Conservation (phyloP, 2,888 invertebrate genomes). For the Cremastobaeus sp. region DNA sequence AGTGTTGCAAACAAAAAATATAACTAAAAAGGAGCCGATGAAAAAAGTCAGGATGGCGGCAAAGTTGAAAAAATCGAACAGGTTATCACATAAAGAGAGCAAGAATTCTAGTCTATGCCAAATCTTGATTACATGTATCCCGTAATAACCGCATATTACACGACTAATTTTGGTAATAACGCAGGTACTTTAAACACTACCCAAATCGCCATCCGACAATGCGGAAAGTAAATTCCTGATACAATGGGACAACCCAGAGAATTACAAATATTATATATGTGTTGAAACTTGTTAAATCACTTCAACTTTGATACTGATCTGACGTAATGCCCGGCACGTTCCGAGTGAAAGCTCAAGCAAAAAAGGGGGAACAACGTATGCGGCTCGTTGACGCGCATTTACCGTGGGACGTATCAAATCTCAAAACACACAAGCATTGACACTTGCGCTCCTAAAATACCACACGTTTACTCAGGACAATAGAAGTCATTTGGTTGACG, state of each 20-base stretch:
- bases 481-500: conserved; percentile 71
- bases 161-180: no score
- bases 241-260: conserved; percentile 18
- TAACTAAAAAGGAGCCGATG: background rate
- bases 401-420: conserved; percentile 61
- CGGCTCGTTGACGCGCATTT: conserved; percentile 53
- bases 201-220: background rate
- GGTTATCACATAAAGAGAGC: no score
- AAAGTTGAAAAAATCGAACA: no score
- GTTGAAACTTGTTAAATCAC: conserved; percentile 54
- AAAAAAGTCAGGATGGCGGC: no score
- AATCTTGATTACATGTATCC: no score
- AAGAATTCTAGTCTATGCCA: no score
- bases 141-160: no score
- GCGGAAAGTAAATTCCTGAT: background rate
- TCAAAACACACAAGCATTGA: conserved; percentile 62
- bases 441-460: conserved; percentile 67
- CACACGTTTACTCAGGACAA: conserved; percentile 68
- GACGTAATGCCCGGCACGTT: conserved; percentile 57
- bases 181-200: background rate
- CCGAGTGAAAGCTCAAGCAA: conserved; percentile 26
- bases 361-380: conserved; percentile 25
- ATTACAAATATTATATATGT: conserved; percentile 30
- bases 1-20: conserved; percentile 3
- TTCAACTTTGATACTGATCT: conserved; percentile 53